A percentile compares a stretch with the other conserved stretches of the same genome.
These are phyloP conservation scores for Eupithecia pulchellata DNA, from an alignment of 2,888 invertebrate genomes.

Conservation along the genomic window DNA sequence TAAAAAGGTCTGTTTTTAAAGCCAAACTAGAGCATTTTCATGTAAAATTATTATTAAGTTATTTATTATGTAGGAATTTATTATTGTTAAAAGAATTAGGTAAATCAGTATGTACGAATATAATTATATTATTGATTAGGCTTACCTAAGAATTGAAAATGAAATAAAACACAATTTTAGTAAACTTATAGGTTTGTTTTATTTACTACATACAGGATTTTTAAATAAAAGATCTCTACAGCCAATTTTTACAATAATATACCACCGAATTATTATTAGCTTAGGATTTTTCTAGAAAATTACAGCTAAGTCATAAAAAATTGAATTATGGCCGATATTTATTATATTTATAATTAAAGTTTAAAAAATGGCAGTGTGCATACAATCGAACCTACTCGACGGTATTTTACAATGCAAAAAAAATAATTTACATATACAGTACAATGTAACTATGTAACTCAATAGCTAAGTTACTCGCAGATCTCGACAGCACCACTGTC, in stretches of 20 bases:
- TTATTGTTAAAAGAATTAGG: background rate
- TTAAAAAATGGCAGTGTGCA: conserved; percentile 32
- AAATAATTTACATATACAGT: too few species aligned
- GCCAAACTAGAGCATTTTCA: background rate
- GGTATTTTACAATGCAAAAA: background rate
- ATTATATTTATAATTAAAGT: conserved; percentile 18
- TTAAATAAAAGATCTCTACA: conserved; percentile 70
- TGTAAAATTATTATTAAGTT: background rate
- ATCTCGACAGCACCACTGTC: too few species aligned
- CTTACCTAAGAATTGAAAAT: background rate
- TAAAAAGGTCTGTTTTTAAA: too few species aligned
- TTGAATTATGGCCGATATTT: conserved; percentile 60
- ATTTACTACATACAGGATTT: conserved; percentile 74
- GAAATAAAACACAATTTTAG: conserved; percentile 62
- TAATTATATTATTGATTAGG: background rate
- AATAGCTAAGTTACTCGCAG: too few species aligned
- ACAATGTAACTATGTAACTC: too few species aligned
- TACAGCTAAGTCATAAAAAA: conserved; percentile 62
- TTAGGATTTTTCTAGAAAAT: conserved; percentile 60
- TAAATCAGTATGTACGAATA: background rate
- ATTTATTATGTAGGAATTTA: too few species aligned
- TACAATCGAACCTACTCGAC: conserved; percentile 3
- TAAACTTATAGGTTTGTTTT: conserved; percentile 80
- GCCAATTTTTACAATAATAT: conserved; percentile 62
- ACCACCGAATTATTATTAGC: conserved; percentile 32